phyloP scores from a whole-genome alignment of 2,888 invertebrate species.

The Limnephilus marmoratus region DNA sequence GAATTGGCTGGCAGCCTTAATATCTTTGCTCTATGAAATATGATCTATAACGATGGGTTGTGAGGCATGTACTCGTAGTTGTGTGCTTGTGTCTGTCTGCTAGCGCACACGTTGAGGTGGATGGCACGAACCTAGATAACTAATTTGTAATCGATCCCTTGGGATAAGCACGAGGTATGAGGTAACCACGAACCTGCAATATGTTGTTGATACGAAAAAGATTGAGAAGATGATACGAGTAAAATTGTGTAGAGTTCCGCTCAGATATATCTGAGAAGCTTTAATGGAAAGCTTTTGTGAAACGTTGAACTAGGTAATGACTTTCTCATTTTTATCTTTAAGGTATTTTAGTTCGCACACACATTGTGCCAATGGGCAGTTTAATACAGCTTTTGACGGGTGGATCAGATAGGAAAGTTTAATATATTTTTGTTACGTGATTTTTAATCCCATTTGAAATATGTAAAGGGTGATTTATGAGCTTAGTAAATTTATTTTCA shows the following conservation, averaged over 20 bases:
- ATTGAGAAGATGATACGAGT: constrained; percentile 18
- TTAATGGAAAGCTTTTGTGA: constrained; percentile 2
- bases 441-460: background rate
- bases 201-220: constrained; percentile 15
- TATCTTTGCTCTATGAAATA: background rate
- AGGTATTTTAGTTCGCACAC: background rate
- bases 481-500: too few species aligned
- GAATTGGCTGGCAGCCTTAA: background rate
- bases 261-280: background rate
- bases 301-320: background rate
- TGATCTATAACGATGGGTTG: background rate
- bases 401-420: background rate
- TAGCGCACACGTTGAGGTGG: background rate
- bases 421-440: background rate
- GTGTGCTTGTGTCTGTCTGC: background rate
- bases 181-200: constrained; percentile 15
- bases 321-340: constrained; percentile 2
- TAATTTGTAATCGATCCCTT: constrained; percentile 60
- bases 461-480: background rate
- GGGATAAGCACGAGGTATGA: constrained; percentile 26
- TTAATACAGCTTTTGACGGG: background rate
- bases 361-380: background rate
- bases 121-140: constrained; percentile 44
- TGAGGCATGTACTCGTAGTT: background rate
- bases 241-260: constrained; percentile 21